A percentile compares a stretch with the other conserved stretches of the same genome.
These are phyloP conservation scores for Epirrita christyi DNA, from an alignment of 2,888 invertebrate genomes.

Conservation along the genomic window DNA sequence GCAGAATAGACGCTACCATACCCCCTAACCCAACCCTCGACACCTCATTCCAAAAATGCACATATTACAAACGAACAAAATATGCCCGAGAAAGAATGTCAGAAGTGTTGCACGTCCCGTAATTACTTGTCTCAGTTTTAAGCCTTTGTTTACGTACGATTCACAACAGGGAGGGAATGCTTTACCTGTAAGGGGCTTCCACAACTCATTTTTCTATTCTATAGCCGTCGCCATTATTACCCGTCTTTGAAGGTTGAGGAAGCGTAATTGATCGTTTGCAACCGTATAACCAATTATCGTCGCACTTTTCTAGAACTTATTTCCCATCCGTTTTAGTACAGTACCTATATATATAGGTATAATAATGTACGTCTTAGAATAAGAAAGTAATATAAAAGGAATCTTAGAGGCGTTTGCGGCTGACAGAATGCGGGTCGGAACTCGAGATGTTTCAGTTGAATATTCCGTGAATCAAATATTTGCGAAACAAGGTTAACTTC, in stretches of 20 bases:
- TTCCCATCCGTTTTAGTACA: conserved; percentile 22
- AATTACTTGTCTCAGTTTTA: conserved; percentile 55
- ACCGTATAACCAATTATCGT: conserved; percentile 28
- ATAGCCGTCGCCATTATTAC: conserved; percentile 45
- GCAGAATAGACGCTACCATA: conserved; percentile 64
- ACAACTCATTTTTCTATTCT: conserved; percentile 48
- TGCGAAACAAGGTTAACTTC: conserved; percentile 40
- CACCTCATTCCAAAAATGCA: conserved; percentile 70
- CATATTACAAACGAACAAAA: conserved; percentile 69
- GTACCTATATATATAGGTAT: neutral
- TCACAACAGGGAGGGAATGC: conserved; percentile 53
- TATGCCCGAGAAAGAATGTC: conserved; percentile 61
- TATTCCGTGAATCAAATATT: conserved; percentile 47
- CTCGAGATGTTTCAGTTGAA: conserved; percentile 39
- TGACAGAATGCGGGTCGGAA: conserved; percentile 41
- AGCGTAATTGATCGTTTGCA: conserved; percentile 31
- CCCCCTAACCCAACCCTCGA: conserved; percentile 61
- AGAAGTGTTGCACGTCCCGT: conserved; percentile 59
- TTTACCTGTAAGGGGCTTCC: conserved; percentile 55
- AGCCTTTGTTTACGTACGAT: conserved; percentile 52
- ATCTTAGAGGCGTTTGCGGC: conserved; percentile 39
- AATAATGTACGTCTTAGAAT: conserved; percentile 8
- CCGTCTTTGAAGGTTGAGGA: conserved; percentile 33
- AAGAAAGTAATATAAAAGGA: conserved; percentile 43
- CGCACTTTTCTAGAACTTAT: conserved; percentile 22